Base-by-base conservation (phyloP, 2,113 vertebrate species). In the Xenus cinereus region DNA sequence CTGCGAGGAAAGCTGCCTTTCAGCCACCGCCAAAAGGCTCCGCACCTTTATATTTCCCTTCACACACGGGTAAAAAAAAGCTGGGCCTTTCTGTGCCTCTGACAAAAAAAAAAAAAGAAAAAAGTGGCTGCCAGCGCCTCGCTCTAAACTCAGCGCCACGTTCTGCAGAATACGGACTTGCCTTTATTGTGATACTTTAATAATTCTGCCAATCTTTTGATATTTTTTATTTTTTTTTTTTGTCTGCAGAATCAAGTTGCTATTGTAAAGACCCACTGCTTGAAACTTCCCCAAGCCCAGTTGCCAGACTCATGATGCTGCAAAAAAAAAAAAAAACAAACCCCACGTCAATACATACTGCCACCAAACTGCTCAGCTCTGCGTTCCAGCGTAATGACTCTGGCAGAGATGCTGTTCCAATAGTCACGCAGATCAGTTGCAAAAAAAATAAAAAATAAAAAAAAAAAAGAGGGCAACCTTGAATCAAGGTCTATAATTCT, bases 181-280 rank as follows among this genome's bases (percentile, higher is more conserved):
- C 68, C 89, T 75, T 93, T 90, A 23, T 45, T 91, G 95, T 96
- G 95, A 92, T 28, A 62, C 78, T 91, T 79, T 93, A 97, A 97
- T 97, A 97, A 97, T 97, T 90, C 95, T 97, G 75, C 96, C 95
- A 96, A 93, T 97, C 93, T 96, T 68, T 95, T 93, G 94, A 79
- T 95, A 97, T 26, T 24, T 50, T 50, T 19, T 46, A 26, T 51
- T 27, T 50, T 53, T 53, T 22, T 48, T 50, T 50, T 50, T 98
- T 96, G 95, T 98, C 98, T 98, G 97, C 95, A 98, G 98, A 97
- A 98, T 96, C 91, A 97, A 97, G 96, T 98, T 98, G 96, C 97
- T 97, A 98, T 98, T 98, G 97, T 98, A 97, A 98, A 98, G 97
- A 96, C 81, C 93, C 95, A 95, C 95, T 98, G 95, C 95, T 97